Conservation (phyloP, 2,797 vertebrate genomes). For the Neosilurus hyrtlii region DNA sequence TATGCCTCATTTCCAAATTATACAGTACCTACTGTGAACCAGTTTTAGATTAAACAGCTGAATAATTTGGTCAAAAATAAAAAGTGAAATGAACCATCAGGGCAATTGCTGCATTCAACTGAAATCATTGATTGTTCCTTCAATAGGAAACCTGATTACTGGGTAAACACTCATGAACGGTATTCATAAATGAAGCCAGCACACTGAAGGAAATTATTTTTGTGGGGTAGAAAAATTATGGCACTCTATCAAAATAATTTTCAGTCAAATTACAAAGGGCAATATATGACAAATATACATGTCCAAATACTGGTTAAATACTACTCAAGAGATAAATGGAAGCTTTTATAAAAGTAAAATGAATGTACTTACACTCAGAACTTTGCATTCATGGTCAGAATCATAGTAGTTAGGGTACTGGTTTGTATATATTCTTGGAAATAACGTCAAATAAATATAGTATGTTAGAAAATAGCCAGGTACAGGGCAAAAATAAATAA, state of each 20-base stretch:
- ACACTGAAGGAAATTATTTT: not conserved
- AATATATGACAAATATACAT: slow-evolving; percentile 28
- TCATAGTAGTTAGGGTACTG: not conserved
- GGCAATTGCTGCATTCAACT: not conserved
- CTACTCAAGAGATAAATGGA: not conserved
- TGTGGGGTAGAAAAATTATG: slow-evolving; percentile 11
- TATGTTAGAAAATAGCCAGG: not conserved
- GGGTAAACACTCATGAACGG: not conserved
- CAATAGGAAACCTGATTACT: slow-evolving; percentile 23
- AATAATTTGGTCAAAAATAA: not conserved
- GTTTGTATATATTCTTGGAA: not conserved
- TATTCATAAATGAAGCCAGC: slow-evolving; percentile 1
- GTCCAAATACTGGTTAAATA: not conserved
- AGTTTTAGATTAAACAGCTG: not conserved
- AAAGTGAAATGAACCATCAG: slow-evolving; percentile 8
- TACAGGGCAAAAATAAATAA: not conserved
- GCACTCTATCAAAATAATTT: not conserved
- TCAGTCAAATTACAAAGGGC: slow-evolving; percentile 30
- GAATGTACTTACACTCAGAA: not conserved
- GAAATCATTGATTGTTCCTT: slow-evolving; percentile 22
- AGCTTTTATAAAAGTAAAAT: slow-evolving; percentile 1
- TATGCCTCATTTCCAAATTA: not conserved
- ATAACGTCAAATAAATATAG: not conserved
- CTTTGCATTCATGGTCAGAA: slow-evolving; percentile 3
- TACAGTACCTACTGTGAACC: not conserved